Evolutionary conservation across 2,888 invertebrate genomes (phyloP).

Genomic region (Hybos culiciformis): DNA sequence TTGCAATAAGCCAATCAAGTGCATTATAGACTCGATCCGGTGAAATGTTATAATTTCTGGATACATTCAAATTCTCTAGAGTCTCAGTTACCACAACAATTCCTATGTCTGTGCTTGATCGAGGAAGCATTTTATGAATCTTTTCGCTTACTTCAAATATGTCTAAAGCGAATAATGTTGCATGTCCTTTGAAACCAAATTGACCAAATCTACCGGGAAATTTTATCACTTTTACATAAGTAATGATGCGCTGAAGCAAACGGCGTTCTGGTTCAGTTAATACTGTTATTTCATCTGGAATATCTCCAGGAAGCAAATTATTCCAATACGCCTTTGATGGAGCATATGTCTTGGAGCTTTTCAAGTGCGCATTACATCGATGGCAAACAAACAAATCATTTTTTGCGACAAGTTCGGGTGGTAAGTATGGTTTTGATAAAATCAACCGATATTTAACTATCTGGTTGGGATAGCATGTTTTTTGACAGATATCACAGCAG

Average conservation of each 20-base stretch:
- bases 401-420: neutral
- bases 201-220: conserved; percentile 12
- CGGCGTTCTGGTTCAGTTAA: conserved; percentile 10
- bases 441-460: too few relatives aligned
- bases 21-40: conserved; percentile 4
- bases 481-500: too few relatives aligned
- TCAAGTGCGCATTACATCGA: neutral
- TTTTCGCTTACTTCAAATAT: conserved; percentile 5
- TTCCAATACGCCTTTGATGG: conserved; percentile 11
- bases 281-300: conserved; percentile 10
- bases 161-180: conserved; percentile 12
- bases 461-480: too few relatives aligned
- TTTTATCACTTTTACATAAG: conserved; percentile 13
- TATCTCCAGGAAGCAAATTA: conserved; percentile 12
- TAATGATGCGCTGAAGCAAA: conserved; percentile 10
- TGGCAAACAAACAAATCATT: neutral
- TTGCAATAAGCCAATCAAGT: conserved; percentile 5
- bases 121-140: neutral
- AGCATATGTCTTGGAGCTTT: neutral
- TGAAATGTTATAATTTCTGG: conserved; percentile 1
- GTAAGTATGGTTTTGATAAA: neutral
- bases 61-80: neutral
- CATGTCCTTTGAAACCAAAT: conserved; percentile 13
- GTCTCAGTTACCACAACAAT: neutral
- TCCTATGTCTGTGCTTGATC: neutral